Percentiles rank a stretch among this genome's conserved stretches.
phyloP scores from a whole-genome alignment of 2,888 invertebrate species.

The Orgyia antiqua region DNA sequence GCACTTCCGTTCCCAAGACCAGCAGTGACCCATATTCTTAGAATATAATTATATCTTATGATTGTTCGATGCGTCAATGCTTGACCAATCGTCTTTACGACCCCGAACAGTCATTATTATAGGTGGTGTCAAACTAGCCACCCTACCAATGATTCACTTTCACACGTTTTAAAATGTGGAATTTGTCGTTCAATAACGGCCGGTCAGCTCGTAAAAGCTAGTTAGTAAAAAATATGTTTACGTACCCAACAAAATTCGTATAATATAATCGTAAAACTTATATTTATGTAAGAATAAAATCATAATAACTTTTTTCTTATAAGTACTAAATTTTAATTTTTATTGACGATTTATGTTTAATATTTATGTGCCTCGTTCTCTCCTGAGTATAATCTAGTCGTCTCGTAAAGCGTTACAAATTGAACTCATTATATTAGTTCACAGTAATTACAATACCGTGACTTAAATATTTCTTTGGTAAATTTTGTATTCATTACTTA shows the following conservation, averaged over 20 bases:
- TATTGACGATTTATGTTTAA: slow-evolving; percentile 24
- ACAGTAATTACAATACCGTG: slow-evolving; percentile 44
- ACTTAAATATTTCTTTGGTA: slow-evolving; percentile 31
- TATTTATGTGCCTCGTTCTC: slow-evolving; percentile 24
- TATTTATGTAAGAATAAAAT: slow-evolving; percentile 46
- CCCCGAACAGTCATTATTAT: slow-evolving; percentile 54
- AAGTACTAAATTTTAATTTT: slow-evolving; percentile 31
- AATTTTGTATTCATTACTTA: slow-evolving; percentile 24
- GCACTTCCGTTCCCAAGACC: slow-evolving; percentile 69
- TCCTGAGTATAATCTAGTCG: slow-evolving; percentile 14
- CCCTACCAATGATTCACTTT: slow-evolving; percentile 65
- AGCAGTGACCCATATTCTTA: slow-evolving; percentile 58
- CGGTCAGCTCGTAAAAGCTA: slow-evolving; percentile 59
- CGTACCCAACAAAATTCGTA: slow-evolving; percentile 42
- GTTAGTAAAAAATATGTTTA: slow-evolving; percentile 40
- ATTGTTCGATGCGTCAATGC: slow-evolving; percentile 58
- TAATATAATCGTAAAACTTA: slow-evolving; percentile 70
- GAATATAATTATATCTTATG: slow-evolving; percentile 46
- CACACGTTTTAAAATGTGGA: slow-evolving; percentile 68
- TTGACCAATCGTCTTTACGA: slow-evolving; percentile 69
- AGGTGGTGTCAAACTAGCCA: slow-evolving; percentile 34
- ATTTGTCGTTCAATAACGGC: slow-evolving; percentile 54
- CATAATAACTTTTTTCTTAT: slow-evolving; percentile 23
- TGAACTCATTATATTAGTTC: slow-evolving; percentile 20
- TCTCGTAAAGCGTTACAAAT: slow-evolving; percentile 31